Conservation (phyloP, 1,140 invertebrate species). For the Dendroctonus valens region DNA sequence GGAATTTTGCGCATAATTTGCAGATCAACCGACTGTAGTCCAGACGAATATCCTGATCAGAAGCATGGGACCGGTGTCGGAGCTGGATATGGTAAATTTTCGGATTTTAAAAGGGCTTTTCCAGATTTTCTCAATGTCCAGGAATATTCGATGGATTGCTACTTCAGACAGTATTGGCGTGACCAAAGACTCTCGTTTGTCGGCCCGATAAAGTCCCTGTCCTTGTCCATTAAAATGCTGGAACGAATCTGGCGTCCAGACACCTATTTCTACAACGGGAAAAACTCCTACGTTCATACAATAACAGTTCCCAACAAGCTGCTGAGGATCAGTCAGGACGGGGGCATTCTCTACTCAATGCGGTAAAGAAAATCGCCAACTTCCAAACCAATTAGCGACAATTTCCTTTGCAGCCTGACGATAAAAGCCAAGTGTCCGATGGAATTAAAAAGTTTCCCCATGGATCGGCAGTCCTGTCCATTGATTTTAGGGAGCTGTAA, state of each 20-base stretch:
- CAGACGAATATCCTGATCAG: constrained; percentile 89
- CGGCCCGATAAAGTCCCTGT: constrained; percentile 77
- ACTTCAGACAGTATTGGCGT: constrained; percentile 89
- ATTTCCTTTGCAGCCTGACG: constrained; percentile 73
- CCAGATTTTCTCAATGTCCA: constrained; percentile 45
- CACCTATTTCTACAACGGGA: constrained; percentile 92
- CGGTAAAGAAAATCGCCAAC: constrained; percentile 60
- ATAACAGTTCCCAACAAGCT: constrained; percentile 95
- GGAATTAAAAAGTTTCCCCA: constrained; percentile 94
- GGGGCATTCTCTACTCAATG: constrained; percentile 92
- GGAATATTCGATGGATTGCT: constrained; percentile 97
- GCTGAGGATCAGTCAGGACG: constrained; percentile 82
- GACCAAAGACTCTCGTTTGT: constrained; percentile 80
- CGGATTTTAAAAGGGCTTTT: neutral
- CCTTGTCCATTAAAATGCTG: constrained; percentile 86
- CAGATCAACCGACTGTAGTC: constrained; percentile 84
- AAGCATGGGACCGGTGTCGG: constrained; percentile 93
- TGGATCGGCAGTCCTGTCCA: constrained; percentile 92
- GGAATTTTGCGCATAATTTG: constrained; percentile 25
- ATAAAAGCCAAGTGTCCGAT: constrained; percentile 97
- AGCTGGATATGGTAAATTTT: constrained; percentile 84
- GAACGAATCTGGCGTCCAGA: constrained; percentile 94
- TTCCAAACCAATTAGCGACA: constrained; percentile 26
- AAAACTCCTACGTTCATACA: constrained; percentile 90
- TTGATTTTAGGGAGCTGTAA: constrained; percentile 92